A percentile compares a stretch with the other conserved stretches of the same genome.
These are phyloP conservation scores for Camarhynchus parvulus DNA, from an alignment of 2,113 vertebrate species.

Conservation along the genomic window DNA sequence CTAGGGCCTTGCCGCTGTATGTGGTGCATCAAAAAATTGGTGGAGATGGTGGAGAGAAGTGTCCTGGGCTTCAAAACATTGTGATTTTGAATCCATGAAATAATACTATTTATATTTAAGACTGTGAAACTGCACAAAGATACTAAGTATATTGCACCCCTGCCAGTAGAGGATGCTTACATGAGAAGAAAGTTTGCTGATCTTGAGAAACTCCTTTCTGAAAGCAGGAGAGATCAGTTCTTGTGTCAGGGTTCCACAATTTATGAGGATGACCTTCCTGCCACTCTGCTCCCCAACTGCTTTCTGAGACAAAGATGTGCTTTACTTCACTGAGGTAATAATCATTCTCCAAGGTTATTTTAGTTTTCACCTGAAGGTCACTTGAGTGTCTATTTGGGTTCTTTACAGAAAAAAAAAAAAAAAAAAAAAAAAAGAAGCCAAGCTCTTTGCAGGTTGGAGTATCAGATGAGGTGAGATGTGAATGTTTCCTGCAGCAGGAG, in stretches of 20 bases:
- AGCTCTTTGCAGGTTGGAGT: background rate
- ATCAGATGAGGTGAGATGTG: background rate
- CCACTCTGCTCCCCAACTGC: conserved; percentile 68
- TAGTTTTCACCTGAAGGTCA: background rate
- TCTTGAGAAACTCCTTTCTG: conserved; percentile 87
- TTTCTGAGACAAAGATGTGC: background rate
- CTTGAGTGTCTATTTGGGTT: background rate
- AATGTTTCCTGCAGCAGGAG: background rate
- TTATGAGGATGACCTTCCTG: conserved; percentile 80
- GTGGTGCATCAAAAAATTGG: background rate
- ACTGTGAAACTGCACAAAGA: background rate
- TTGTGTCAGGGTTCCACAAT: conserved; percentile 82
- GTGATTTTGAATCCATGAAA: background rate
- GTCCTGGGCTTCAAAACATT: background rate
- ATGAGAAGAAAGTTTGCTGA: background rate
- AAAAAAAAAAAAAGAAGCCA: background rate
- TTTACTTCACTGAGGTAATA: background rate
- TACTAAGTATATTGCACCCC: rapidly evolving
- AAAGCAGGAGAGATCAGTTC: conserved; percentile 85
- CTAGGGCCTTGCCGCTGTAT: background rate
- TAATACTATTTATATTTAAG: background rate
- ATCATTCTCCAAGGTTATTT: background rate
- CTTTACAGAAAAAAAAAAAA: background rate
- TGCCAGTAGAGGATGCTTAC: background rate
- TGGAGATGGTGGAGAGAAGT: background rate